Percentiles rank a stretch among this genome's conserved stretches.
Evolutionary conservation across 2,113 vertebrate species (phyloP).

Genomic region (Ginglymostoma cirratum): DNA sequence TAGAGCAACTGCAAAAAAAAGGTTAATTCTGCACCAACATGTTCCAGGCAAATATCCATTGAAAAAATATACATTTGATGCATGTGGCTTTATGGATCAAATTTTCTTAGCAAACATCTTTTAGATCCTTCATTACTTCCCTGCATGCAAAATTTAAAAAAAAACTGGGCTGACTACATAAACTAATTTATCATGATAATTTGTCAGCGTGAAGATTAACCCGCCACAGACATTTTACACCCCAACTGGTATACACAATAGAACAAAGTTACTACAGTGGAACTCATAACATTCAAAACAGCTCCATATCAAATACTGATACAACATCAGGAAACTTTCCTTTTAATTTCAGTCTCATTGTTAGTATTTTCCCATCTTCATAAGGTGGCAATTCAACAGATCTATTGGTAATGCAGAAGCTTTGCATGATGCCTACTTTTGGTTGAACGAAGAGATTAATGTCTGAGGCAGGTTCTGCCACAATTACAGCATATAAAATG

Average conservation of each 20-base stretch:
- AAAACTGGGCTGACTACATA: neutral
- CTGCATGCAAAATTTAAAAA: neutral
- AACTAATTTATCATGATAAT: neutral
- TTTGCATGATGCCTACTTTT: no score
- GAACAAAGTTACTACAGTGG: neutral
- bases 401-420: no score
- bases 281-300: neutral
- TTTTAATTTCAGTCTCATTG: neutral
- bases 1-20: neutral
- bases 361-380: no score
- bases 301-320: neutral
- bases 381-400: no score
- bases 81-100: neutral
- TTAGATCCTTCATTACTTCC: neutral
- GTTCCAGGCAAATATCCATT: neutral
- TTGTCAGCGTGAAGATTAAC: neutral
- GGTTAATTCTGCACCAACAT: neutral
- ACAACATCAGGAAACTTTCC: neutral
- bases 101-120: neutral
- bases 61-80: neutral
- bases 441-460: no score
- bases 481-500: no score
- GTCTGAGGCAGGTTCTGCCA: no score
- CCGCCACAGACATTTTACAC: neutral
- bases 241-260: neutral